Evolutionary conservation across 2,888 invertebrate genomes (phyloP), one percentile per base, ranked within the genome.

Genomic region (Monopis laevigella): DNA sequence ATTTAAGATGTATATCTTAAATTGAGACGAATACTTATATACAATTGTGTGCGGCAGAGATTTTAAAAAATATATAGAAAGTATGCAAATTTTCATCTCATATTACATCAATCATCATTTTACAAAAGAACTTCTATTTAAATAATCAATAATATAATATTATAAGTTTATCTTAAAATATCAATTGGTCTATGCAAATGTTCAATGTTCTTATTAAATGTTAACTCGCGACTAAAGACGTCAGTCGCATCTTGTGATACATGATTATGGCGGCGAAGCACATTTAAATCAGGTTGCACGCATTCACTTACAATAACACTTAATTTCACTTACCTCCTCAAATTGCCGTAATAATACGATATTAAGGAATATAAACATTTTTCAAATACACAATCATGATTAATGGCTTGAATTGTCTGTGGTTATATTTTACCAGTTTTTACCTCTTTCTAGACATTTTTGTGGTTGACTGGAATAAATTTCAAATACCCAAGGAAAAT

Each of bases 261-360:
- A 77, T 70, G 65, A 68, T 75, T 72, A 73, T 77, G 67, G 66
- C 65, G 72, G 78, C 71, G 45, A 63, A 62, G 55, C 58, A 59
- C 52, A 63, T 68, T n/a, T 70, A 69, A 66, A 62, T 63, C 65
- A 59, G 58, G 52, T 56, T 65, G 64, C 62, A 59, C 58, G 58
- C 62, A 59, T 65, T 62, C 54, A 57, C 58, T 51, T 50, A 46
- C 49, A 52, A 28, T 18, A 13, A 29, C 67, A 69, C 62, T 69
- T 68, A 65, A 69, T 67, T 68, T 72, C 71, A 73, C 70, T 75
- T 75, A 61, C 48, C 53, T 51, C 45, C 47, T 45, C 39, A 62
- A 62, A 61, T 62, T 59, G 60, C 58, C 52, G 62, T 66, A 68
- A 68, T 66, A 19, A 40, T 16, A 51, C 49, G 56, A 52, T 59